Percentiles rank a stretch among this genome's conserved stretches.
Conservation (phyloP, 2,888 invertebrate species). For the Polyommatus icarus region DNA sequence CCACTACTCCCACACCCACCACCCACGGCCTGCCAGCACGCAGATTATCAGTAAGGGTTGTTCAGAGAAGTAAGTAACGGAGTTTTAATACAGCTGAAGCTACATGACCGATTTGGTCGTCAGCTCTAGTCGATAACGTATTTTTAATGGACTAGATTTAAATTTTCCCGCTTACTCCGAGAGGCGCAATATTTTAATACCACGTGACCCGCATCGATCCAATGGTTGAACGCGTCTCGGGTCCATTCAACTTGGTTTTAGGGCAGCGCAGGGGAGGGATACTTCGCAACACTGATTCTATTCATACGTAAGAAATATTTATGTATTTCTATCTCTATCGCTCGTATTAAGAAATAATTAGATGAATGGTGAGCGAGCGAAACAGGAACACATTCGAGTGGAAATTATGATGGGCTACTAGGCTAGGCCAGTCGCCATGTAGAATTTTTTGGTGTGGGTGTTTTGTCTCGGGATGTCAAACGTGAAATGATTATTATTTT, state of each 20-base stretch:
- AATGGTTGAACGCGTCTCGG: constrained; percentile 79
- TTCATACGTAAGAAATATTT: constrained; percentile 78
- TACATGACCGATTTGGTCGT: too few relatives aligned
- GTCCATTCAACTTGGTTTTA: constrained; percentile 79
- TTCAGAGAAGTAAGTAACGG: too few relatives aligned
- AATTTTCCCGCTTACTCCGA: constrained; percentile 52
- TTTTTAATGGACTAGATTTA: constrained; percentile 14
- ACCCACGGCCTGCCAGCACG: too few relatives aligned
- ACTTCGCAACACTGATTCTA: constrained; percentile 77
- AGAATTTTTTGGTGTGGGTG: constrained; percentile 80
- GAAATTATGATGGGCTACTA: constrained; percentile 73
- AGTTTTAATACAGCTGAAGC: too few relatives aligned
- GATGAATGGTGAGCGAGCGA: constrained; percentile 77
- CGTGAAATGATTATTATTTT: constrained; percentile 77
- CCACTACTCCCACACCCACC: too few relatives aligned
- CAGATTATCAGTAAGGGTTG: too few relatives aligned
- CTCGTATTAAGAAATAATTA: constrained; percentile 74
- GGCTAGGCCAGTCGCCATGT: constrained; percentile 75
- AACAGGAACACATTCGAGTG: constrained; percentile 75
- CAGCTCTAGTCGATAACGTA: too few relatives aligned
- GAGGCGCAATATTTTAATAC: constrained; percentile 63
- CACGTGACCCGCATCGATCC: constrained; percentile 80
- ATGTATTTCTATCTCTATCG: constrained; percentile 67
- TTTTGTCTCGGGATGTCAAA: constrained; percentile 75
- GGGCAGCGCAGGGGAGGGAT: constrained; percentile 62